These are phyloP conservation scores for Eledone cirrhosa DNA, from an alignment of 2,888 invertebrate genomes.

Conservation along the genomic window DNA sequence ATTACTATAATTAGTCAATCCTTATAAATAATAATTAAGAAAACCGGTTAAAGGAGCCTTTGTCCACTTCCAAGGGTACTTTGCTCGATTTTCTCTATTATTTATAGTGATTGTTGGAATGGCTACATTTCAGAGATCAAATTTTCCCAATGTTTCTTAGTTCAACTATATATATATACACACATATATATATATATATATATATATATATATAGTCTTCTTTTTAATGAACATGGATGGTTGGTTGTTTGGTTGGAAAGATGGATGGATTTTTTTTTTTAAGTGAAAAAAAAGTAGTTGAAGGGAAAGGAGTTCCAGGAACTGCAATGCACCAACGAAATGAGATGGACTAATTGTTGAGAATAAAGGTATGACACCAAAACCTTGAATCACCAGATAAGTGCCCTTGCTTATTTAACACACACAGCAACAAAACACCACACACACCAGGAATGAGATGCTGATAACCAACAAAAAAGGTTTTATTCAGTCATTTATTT, in stretches of 20 bases:
- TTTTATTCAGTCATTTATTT: conserved; percentile 26
- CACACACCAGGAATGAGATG: conserved; percentile 36
- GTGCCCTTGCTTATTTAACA: conserved; percentile 29
- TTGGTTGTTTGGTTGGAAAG: too few species aligned
- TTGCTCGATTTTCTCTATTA: too few species aligned
- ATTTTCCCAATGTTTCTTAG: not conserved
- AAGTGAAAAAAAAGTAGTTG: not conserved
- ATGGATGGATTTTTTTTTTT: too few species aligned
- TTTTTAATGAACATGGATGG: too few species aligned
- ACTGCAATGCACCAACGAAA: conserved; percentile 36
- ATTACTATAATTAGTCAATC: too few species aligned
- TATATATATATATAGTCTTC: not conserved
- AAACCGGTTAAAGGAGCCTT: too few species aligned
- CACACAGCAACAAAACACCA: conserved; percentile 16
- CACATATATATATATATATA: not conserved
- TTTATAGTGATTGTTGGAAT: too few species aligned
- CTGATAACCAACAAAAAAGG: conserved; percentile 29
- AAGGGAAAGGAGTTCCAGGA: not conserved
- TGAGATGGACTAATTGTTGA: conserved; percentile 40
- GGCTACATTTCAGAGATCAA: too few species aligned
- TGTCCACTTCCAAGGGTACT: too few species aligned
- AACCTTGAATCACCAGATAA: conserved; percentile 36
- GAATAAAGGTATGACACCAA: conserved; percentile 38
- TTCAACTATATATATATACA: not conserved
- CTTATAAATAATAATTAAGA: too few species aligned